Conservation (phyloP, 2,113 vertebrate genomes). For the Peromyscus maniculatus region DNA sequence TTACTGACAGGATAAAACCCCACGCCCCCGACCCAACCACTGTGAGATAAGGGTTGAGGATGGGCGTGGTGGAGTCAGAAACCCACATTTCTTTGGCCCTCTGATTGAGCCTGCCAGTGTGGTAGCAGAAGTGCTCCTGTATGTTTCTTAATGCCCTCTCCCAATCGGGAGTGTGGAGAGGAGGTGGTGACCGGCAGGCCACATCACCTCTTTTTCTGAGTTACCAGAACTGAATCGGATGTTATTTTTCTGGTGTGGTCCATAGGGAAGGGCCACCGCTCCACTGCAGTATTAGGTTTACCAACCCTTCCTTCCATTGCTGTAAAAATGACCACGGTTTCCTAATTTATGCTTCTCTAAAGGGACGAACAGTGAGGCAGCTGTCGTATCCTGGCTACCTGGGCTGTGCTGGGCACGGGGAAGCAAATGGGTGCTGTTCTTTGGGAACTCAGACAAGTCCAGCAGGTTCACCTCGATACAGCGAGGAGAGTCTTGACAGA, state of each 20-base stretch:
- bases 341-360: slow-evolving; percentile 44
- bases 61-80: background rate
- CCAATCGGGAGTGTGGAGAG: background rate
- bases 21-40: background rate
- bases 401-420: background rate
- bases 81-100: background rate
- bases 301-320: background rate
- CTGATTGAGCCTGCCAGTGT: background rate
- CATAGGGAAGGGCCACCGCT: background rate
- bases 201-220: background rate
- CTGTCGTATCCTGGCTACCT: background rate
- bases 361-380: background rate
- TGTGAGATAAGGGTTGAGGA: background rate
- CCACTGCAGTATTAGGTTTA: background rate
- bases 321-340: slow-evolving; percentile 47
- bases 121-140: background rate
- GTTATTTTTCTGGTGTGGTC: slow-evolving; percentile 51
- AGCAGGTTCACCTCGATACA: background rate
- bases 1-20: background rate
- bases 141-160: background rate
- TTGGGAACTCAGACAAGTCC: slow-evolving; percentile 34
- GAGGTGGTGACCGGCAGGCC: background rate
- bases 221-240: slow-evolving; percentile 44
- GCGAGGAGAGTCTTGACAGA: background rate
- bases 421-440: slow-evolving; percentile 13